phyloP scores from a whole-genome alignment of 2,888 invertebrate species.

The Calameuta pallipes region DNA sequence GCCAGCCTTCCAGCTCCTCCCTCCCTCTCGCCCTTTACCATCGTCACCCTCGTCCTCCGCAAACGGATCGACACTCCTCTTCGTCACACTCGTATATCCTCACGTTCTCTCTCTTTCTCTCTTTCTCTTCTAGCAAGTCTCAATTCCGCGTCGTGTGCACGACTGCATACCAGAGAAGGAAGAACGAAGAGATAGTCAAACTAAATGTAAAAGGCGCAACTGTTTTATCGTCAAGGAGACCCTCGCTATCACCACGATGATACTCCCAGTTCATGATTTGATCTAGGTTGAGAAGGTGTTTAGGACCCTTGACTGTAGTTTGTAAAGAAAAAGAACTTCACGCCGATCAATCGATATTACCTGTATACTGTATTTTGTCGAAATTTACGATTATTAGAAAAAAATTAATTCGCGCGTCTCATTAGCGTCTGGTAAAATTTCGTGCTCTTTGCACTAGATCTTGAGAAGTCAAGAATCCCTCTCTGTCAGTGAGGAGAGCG shows the following conservation, averaged over 20 bases:
- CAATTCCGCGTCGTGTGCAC: neutral
- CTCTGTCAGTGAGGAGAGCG: constrained; percentile 56
- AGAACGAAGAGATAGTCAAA: neutral
- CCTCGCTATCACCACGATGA: neutral
- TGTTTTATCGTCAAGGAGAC: neutral
- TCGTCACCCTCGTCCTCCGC: neutral
- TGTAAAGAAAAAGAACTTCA: neutral
- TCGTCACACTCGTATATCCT: neutral
- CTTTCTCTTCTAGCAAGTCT: neutral
- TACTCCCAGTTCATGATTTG: constrained; percentile 43
- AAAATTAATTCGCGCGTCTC: neutral
- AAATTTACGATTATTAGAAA: neutral
- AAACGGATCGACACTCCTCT: neutral
- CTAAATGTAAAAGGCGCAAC: neutral
- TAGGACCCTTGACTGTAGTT: constrained; percentile 54
- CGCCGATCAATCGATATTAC: neutral
- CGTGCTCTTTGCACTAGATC: constrained; percentile 54
- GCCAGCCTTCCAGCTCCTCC: constrained; percentile 1
- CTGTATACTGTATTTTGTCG: neutral
- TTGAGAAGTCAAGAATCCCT: constrained; percentile 37
- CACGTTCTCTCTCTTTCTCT: neutral
- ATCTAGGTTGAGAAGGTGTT: constrained; percentile 63
- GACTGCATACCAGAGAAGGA: neutral
- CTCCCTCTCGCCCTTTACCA: constrained; percentile 24
- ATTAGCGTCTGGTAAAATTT: neutral